Conservation (phyloP, 2,888 invertebrate genomes). For the Dynastes grantii region DNA sequence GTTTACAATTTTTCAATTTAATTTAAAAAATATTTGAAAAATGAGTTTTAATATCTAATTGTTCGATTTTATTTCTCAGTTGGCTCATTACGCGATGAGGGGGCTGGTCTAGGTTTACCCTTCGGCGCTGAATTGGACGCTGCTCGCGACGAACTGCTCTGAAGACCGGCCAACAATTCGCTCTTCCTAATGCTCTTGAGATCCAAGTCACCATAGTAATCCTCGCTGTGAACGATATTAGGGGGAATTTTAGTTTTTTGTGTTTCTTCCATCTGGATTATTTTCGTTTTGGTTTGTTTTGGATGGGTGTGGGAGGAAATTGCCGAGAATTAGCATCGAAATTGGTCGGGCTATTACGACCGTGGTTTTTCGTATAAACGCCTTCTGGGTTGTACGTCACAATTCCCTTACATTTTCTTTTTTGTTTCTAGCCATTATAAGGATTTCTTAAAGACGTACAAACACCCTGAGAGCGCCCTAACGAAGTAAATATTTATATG, state of each 20-base stretch:
- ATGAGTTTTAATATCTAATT: neutral
- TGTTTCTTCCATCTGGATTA: neutral
- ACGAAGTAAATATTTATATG: too few relatives aligned
- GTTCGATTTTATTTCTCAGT: conserved; percentile 59
- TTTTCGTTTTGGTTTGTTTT: neutral
- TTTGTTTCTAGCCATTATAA: too few relatives aligned
- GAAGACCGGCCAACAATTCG: conserved; percentile 88
- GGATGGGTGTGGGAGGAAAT: neutral
- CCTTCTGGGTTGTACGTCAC: neutral
- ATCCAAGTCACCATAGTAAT: conserved; percentile 96
- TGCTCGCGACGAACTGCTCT: conserved; percentile 74
- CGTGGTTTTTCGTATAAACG: too few relatives aligned
- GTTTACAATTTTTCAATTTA: too few relatives aligned
- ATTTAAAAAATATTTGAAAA: too few relatives aligned
- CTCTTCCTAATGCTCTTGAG: conserved; percentile 96
- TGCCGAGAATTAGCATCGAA: neutral
- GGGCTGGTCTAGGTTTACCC: conserved; percentile 69
- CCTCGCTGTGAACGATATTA: conserved; percentile 84
- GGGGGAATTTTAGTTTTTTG: conserved; percentile 36
- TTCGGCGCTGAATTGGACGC: conserved; percentile 73
- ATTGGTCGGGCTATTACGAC: neutral
- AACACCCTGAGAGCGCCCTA: too few relatives aligned
- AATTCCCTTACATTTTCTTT: neutral
- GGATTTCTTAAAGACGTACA: too few relatives aligned
- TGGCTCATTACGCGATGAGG: conserved; percentile 67